phyloP scores from a whole-genome alignment of 2,888 invertebrate genomes.

The Nomada fabriciana region DNA sequence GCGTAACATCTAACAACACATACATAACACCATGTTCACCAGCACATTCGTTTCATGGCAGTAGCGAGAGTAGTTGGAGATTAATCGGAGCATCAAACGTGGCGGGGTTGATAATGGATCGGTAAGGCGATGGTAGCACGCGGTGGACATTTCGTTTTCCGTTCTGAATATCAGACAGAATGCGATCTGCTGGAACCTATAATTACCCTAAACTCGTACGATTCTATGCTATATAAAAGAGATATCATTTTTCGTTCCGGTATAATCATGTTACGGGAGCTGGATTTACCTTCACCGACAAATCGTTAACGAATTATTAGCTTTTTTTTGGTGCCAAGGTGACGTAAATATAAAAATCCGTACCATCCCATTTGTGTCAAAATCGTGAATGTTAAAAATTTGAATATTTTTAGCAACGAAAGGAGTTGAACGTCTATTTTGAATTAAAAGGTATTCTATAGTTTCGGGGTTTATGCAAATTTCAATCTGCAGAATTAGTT shows the following conservation, averaged over 20 bases:
- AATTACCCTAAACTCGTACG: constrained; percentile 40
- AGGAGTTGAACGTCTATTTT: too few species aligned
- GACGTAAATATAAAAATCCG: too few species aligned
- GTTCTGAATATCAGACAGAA: constrained; percentile 34
- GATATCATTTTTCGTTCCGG: not conserved
- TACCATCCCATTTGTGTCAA: too few species aligned
- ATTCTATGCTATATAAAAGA: not conserved
- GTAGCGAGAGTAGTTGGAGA: constrained; percentile 62
- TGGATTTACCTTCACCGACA: too few species aligned
- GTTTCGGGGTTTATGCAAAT: too few species aligned
- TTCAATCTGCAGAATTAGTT: too few species aligned
- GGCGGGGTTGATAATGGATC: constrained; percentile 59
- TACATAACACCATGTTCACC: constrained; percentile 65
- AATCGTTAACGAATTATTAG: too few species aligned
- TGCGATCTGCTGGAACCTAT: constrained; percentile 82
- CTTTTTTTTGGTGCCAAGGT: too few species aligned
- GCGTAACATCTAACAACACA: constrained; percentile 66
- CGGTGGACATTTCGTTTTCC: constrained; percentile 27
- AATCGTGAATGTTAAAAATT: too few species aligned
- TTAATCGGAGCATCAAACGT: constrained; percentile 60
- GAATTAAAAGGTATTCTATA: too few species aligned
- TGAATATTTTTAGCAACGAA: too few species aligned
- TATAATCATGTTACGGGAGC: not conserved
- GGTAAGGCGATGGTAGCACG: constrained; percentile 55
- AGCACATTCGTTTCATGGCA: constrained; percentile 68